These are phyloP conservation scores for Sphinx pinastri DNA, from an alignment of 2,888 invertebrate genomes.

Conservation along the genomic window DNA sequence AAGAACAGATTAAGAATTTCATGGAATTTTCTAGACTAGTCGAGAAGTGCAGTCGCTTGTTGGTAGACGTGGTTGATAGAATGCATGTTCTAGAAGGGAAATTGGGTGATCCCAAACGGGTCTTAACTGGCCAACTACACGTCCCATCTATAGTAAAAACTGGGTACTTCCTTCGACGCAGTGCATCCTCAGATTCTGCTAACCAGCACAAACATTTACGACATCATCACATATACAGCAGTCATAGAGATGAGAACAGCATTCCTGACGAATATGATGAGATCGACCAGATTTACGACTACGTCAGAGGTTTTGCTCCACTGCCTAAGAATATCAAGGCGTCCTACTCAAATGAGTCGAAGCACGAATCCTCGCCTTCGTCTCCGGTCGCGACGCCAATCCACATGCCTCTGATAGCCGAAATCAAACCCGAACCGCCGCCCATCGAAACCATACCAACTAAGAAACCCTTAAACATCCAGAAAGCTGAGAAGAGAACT, in stretches of 20 bases:
- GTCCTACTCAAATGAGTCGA: slow-evolving; percentile 82
- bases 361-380: slow-evolving; percentile 83
- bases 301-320: slow-evolving; percentile 96
- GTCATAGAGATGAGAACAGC: slow-evolving; percentile 86
- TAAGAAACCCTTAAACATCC: slow-evolving; percentile 85
- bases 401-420: slow-evolving; percentile 80
- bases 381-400: slow-evolving; percentile 83
- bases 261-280: slow-evolving; percentile 95
- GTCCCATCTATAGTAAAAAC: slow-evolving; percentile 82
- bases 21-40: slow-evolving; percentile 91
- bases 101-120: slow-evolving; percentile 86
- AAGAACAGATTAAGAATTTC: slow-evolving; percentile 89
- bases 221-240: slow-evolving; percentile 81
- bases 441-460: slow-evolving; percentile 96
- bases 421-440: slow-evolving; percentile 93
- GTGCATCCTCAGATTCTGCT: slow-evolving; percentile 90
- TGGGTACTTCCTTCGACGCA: slow-evolving; percentile 89
- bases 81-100: slow-evolving; percentile 92
- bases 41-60: slow-evolving; percentile 89
- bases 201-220: slow-evolving; percentile 83
- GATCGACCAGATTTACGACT: slow-evolving; percentile 98
- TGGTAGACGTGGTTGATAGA: slow-evolving; percentile 90
- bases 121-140: slow-evolving; percentile 71
- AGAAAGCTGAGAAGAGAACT: slow-evolving; percentile 89
- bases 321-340: slow-evolving; percentile 91